phyloP scores from a whole-genome alignment of 2,888 invertebrate genomes.

The Arctia plantaginis region DNA sequence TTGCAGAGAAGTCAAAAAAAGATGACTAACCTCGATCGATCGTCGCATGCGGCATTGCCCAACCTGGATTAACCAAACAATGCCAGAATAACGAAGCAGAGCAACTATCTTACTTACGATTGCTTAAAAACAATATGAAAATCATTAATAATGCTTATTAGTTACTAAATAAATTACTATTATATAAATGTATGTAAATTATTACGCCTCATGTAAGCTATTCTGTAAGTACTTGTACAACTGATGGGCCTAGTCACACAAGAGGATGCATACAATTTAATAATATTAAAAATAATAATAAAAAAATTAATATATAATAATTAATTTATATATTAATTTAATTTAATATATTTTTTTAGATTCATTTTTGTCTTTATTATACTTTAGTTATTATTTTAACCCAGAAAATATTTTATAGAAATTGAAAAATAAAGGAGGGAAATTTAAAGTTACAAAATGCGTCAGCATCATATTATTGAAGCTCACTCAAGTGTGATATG shows the following conservation, averaged over 20 bases:
- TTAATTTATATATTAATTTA: too few species aligned
- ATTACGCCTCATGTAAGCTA: neutral
- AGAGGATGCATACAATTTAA: too few species aligned
- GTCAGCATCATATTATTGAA: too few species aligned
- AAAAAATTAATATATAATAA: too few species aligned
- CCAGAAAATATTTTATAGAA: too few species aligned
- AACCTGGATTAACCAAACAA: constrained; percentile 8
- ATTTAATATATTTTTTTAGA: too few species aligned
- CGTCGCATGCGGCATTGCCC: neutral
- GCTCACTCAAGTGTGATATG: too few species aligned
- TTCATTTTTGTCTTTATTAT: too few species aligned
- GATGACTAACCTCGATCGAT: constrained; percentile 32
- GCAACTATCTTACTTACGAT: neutral
- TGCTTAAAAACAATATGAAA: neutral
- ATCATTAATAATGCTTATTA: neutral
- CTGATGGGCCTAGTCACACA: neutral
- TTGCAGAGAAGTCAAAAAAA: constrained; percentile 62
- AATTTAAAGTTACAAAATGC: too few species aligned
- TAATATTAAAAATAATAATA: too few species aligned
- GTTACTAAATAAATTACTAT: constrained; percentile 4
- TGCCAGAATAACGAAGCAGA: neutral
- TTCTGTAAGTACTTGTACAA: neutral
- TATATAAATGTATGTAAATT: constrained; percentile 15
- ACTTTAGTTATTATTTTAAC: too few species aligned
- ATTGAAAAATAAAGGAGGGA: too few species aligned